phyloP scores from a whole-genome alignment of 2,113 vertebrate species.

The Lycaon pictus region DNA sequence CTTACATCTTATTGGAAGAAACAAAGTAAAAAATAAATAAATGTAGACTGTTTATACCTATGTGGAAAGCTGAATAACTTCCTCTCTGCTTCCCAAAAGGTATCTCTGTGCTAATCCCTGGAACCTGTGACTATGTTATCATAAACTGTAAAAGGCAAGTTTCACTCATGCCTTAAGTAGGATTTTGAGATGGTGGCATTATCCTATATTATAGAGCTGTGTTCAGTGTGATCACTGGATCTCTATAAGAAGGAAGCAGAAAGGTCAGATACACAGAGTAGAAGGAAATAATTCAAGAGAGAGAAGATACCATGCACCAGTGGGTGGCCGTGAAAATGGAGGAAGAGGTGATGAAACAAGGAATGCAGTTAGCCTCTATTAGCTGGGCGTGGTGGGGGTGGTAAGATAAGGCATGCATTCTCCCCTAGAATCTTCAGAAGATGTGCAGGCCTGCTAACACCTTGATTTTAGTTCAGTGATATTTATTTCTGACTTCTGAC shows the following conservation, averaged over 20 bases:
- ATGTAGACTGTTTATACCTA: neutral
- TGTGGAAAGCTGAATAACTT: neutral
- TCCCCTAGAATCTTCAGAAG: neutral
- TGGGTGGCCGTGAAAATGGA: neutral
- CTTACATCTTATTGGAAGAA: neutral
- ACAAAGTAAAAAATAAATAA: neutral
- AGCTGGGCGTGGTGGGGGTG: accelerated
- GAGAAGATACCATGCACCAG: neutral
- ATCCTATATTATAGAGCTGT: neutral
- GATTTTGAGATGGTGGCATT: neutral
- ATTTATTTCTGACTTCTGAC: neutral
- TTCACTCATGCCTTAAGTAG: neutral
- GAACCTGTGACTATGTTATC: neutral
- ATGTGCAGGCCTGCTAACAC: neutral
- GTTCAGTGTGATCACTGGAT: neutral
- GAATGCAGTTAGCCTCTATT: neutral
- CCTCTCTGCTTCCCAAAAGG: neutral
- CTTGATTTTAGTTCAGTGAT: neutral
- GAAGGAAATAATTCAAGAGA: neutral
- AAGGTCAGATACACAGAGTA: neutral
- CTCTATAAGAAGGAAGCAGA: neutral
- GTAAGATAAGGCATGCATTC: neutral
- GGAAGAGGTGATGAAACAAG: neutral
- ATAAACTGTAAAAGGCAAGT: neutral
- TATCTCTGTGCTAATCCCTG: neutral